phyloP scores from a whole-genome alignment of 2,888 invertebrate species.

The Barypeithes pellucidus region DNA sequence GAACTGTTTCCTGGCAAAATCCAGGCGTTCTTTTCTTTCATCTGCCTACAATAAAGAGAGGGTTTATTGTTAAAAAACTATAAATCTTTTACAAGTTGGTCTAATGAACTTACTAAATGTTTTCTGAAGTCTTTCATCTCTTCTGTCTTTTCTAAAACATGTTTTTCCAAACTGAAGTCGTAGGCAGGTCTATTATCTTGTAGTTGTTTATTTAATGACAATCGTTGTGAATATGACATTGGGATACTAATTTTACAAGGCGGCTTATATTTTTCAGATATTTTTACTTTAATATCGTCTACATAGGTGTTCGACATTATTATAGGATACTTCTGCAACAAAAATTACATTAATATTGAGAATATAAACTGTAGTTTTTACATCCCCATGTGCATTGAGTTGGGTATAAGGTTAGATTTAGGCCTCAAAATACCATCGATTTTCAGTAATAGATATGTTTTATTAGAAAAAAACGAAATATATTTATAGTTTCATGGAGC shows the following conservation, averaged over 20 bases:
- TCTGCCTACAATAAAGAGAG: slow-evolving; percentile 65
- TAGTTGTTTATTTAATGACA: slow-evolving; percentile 73
- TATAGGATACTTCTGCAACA: not conserved
- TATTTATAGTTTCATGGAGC: too few relatives aligned
- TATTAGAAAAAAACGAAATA: too few relatives aligned
- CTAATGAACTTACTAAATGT: slow-evolving; percentile 36
- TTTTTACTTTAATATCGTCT: slow-evolving; percentile 91
- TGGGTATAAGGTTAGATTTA: too few relatives aligned
- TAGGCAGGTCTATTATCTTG: slow-evolving; percentile 76
- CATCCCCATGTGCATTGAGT: too few relatives aligned
- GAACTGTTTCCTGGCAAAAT: slow-evolving; percentile 70
- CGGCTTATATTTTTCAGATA: slow-evolving; percentile 89
- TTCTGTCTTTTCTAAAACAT: slow-evolving; percentile 80
- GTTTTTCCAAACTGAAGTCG: slow-evolving; percentile 83
- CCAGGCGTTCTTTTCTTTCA: slow-evolving; percentile 73
- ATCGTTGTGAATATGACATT: slow-evolving; percentile 73
- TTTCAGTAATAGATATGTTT: too few relatives aligned
- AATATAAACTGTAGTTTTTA: too few relatives aligned
- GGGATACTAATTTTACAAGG: slow-evolving; percentile 81
- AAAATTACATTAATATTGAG: too few relatives aligned
- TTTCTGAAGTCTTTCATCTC: slow-evolving; percentile 80
- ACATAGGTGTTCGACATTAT: slow-evolving; percentile 72
- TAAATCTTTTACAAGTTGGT: not conserved
- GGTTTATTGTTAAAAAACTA: not conserved
- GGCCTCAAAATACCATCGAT: too few relatives aligned